Conservation (phyloP, 2,113 vertebrate species). For the Hippocampus mohnikei region DNA sequence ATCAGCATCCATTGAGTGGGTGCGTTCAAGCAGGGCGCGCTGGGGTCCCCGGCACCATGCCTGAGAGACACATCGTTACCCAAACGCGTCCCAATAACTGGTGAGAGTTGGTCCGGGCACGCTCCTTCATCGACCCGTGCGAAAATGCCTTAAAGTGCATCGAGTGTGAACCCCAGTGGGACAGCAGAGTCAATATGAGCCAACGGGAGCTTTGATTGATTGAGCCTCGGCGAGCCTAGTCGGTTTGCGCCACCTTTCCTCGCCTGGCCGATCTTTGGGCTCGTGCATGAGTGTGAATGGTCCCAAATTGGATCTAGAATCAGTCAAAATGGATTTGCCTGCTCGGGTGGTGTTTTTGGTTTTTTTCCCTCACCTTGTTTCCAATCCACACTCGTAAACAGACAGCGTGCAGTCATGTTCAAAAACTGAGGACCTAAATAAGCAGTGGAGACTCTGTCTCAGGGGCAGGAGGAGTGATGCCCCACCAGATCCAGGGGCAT, state of each 20-base stretch:
- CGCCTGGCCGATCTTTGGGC: conserved; percentile 20
- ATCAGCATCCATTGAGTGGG: conserved; percentile 1
- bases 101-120: conserved; percentile 63
- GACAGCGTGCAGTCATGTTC: not conserved
- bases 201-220: conserved; percentile 66
- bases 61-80: conserved; percentile 20
- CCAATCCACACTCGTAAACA: not conserved
- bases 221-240: conserved; percentile 54
- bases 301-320: conserved; percentile 41
- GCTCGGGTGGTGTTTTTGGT: not conserved
- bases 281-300: conserved; percentile 29
- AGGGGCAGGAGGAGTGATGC: not conserved
- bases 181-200: conserved; percentile 63
- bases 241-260: conserved; percentile 31
- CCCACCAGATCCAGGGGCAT: not conserved
- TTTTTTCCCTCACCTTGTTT: not conserved
- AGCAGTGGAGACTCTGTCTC: not conserved
- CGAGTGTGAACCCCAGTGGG: conserved; percentile 61
- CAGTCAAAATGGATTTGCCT: conserved; percentile 6
- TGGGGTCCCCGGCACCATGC: not conserved
- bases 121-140: conserved; percentile 62
- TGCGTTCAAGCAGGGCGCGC: not conserved
- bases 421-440: not conserved
- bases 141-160: conserved; percentile 69
- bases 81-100: conserved; percentile 41